These are phyloP conservation scores for Mayetiola destructor DNA, from an alignment of 2,888 invertebrate genomes.

Conservation along the genomic window DNA sequence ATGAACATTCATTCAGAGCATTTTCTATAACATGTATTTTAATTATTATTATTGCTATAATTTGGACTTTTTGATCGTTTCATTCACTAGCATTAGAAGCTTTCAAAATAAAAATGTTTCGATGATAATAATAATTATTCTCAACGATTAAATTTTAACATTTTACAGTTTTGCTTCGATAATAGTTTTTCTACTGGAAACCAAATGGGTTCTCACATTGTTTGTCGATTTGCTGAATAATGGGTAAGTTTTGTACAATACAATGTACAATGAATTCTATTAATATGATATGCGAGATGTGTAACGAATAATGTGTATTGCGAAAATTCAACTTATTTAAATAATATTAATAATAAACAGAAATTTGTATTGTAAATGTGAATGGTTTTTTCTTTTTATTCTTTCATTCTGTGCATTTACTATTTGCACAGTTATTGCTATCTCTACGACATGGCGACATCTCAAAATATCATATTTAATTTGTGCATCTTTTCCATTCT, in stretches of 20 bases:
- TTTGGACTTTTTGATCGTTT: too few species aligned
- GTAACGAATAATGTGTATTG: too few species aligned
- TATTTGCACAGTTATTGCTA: too few species aligned
- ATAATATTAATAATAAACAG: background rate
- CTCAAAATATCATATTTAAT: too few species aligned
- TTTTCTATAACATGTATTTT: background rate
- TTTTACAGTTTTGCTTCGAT: conserved; percentile 42
- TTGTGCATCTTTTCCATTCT: too few species aligned
- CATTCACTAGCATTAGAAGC: too few species aligned
- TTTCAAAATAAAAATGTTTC: too few species aligned
- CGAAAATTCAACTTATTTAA: too few species aligned
- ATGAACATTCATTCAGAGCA: background rate
- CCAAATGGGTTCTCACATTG: conserved; percentile 48
- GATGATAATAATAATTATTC: too few species aligned
- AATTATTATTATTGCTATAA: too few species aligned
- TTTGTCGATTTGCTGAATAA: conserved; percentile 40
- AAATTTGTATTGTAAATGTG: background rate
- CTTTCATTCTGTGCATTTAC: too few species aligned
- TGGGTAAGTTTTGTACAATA: conserved; percentile 24
- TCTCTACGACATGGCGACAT: too few species aligned
- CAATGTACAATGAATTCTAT: conserved; percentile 3
- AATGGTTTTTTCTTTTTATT: background rate
- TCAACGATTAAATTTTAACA: conserved; percentile 22
- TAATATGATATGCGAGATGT: background rate
- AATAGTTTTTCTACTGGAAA: conserved; percentile 45